Evolutionary conservation across 2,113 vertebrate genomes (phyloP).

Genomic region (Thryonomys swinderianus): DNA sequence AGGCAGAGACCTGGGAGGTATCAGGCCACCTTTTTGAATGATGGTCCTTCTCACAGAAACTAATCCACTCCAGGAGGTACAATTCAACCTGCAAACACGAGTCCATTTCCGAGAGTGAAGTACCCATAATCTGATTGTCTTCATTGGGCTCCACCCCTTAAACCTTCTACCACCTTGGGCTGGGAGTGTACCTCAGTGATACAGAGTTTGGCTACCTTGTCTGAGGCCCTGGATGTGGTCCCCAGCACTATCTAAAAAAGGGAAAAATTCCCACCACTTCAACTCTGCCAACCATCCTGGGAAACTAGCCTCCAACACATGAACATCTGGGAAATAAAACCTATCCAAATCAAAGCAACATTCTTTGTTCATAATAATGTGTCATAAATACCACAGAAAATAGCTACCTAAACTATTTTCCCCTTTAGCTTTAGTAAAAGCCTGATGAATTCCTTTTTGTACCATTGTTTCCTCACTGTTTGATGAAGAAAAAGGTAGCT

Average conservation of each 20-base stretch:
- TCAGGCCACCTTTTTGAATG: neutral
- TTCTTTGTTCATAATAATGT: neutral
- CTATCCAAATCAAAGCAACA: neutral
- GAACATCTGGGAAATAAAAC: neutral
- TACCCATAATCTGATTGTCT: no score
- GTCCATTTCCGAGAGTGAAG: no score
- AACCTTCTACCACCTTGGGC: neutral
- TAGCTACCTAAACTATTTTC: neutral
- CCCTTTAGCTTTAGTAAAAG: neutral
- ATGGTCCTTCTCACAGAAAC: no score
- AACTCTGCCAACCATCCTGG: neutral
- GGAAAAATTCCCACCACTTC: neutral
- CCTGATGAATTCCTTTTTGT: neutral
- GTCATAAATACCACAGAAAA: neutral
- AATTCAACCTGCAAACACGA: no score
- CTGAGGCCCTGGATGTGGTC: neutral
- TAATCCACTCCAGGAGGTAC: neutral
- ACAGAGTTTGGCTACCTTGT: neutral
- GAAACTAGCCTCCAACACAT: neutral
- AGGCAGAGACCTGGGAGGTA: neutral
- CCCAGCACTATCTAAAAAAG: neutral
- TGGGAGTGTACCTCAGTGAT: neutral
- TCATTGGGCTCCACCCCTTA: neutral
- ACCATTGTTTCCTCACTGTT: neutral
- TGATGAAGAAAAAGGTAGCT: neutral